Evolutionary conservation across 2,888 invertebrate genomes (phyloP), one percentile per base, ranked within the genome.

Genomic region (Bursaphelenchus okinawaensis): DNA sequence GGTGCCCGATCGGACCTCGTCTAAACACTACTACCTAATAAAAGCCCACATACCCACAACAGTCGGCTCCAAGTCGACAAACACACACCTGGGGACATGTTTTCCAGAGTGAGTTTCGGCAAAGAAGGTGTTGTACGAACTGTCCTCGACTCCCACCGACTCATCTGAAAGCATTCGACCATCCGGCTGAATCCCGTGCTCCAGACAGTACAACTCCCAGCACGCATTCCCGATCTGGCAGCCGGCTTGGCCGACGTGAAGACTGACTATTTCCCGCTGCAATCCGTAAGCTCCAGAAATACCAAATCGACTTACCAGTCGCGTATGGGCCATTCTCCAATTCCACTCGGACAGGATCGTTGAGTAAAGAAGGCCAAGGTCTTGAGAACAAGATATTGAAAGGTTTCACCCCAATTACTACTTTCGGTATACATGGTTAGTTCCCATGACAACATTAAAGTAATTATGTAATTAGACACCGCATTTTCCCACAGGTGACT

Each of bases 1-100:
- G 19, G 83, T 83, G 28, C 85, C 85, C 8, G 84, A 84, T 50
- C 85, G 79, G 31, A 85, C 83, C 73, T 85, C 85, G 73, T 85
- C 85, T 82, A 62, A n/a, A 75, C 6, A 22, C 67, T 82, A 92
- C 66, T 80, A 79, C 81, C 85, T 85, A 77, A 91, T 91, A 81
- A 92, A 93, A 28, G 62, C 65, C n/a, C 74, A 62, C 59, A 71
- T 74, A 51, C 75, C 66, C 57, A 70, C 58, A 19, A 71, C 71
- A 73, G 93, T 93, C 69, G 94, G 93, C 85, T 93, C 93, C 84
- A 94, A 87, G 85, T 93, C 93, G 8, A 93, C 92, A 80, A 93
- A 93, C 65, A 93, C 91, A 52, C 90, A 92, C 77, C 93, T 87
- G 58, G 93, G 93, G n/a, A 93, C 93, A 83, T 94, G 93, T n/a